Percentiles rank a stretch among this genome's conserved stretches.
phyloP scores from a whole-genome alignment of 2,113 vertebrate genomes.

The Puma concolor region DNA sequence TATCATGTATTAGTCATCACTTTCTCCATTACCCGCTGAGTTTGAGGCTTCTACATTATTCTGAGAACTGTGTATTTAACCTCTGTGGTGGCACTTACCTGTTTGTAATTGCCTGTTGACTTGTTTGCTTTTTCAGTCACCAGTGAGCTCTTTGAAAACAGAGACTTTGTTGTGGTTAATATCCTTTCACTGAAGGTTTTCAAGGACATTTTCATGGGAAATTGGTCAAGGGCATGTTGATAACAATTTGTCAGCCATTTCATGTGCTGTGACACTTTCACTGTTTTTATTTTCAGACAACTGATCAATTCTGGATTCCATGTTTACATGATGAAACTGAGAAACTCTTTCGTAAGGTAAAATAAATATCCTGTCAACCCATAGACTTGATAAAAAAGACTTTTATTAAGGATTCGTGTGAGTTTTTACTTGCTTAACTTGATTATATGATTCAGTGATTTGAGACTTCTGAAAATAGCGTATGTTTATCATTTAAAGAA shows the following conservation, averaged over 20 bases:
- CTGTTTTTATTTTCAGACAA: constrained; percentile 88
- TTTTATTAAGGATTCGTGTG: background rate
- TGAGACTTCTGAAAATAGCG: constrained; percentile 38
- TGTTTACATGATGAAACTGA: constrained; percentile 94
- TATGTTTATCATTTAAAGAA: constrained; percentile 9
- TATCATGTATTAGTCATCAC: background rate
- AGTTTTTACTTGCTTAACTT: constrained; percentile 4
- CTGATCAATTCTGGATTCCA: constrained; percentile 95
- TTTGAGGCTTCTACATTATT: background rate
- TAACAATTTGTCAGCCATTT: constrained; percentile 14
- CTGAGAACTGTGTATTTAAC: background rate
- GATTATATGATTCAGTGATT: constrained; percentile 7
- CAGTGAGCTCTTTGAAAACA: background rate
- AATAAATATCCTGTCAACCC: constrained; percentile 7
- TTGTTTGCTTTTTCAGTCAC: background rate
- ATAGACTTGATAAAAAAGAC: background rate
- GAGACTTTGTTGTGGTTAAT: constrained; percentile 24
- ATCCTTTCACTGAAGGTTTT: constrained; percentile 26
- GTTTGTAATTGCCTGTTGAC: background rate
- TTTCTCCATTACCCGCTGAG: background rate
- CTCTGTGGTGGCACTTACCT: background rate
- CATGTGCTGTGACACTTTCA: constrained; percentile 12
- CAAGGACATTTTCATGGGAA: constrained; percentile 27
- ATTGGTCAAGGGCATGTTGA: background rate
- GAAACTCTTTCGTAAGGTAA: constrained; percentile 97